Conservation (phyloP, 92 coral and sea anemone genomes). For the Umimayanthus chanpuru region DNA sequence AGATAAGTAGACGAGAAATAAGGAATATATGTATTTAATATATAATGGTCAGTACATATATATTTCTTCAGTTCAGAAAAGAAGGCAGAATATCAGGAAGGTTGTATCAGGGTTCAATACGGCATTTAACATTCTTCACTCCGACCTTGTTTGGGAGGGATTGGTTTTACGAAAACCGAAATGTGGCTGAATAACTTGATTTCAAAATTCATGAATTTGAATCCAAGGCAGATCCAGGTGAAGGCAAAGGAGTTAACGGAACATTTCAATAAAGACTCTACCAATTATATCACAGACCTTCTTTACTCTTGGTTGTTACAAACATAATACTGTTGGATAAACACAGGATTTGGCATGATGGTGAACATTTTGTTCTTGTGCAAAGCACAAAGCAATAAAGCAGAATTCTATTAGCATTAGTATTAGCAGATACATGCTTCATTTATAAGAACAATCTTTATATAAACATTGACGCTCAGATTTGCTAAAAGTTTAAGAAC, state of each 20-base stretch:
- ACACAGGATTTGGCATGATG: neutral
- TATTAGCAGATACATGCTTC: neutral
- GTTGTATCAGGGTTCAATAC: neutral
- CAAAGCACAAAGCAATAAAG: neutral
- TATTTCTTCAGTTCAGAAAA: neutral
- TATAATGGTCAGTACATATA: too few species aligned
- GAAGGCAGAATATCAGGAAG: neutral
- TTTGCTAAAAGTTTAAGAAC: too few species aligned
- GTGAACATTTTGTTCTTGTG: constrained; percentile 4
- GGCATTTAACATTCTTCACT: neutral
- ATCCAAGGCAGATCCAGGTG: neutral
- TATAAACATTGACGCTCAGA: too few species aligned
- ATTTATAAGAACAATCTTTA: too few species aligned
- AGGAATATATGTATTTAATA: too few species aligned
- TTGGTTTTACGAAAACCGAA: neutral
- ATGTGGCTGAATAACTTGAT: neutral
- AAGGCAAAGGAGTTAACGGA: neutral
- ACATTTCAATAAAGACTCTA: constrained; percentile 15
- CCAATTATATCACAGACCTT: constrained; percentile 1
- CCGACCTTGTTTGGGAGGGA: neutral
- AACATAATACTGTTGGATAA: neutral
- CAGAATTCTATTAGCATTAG: neutral
- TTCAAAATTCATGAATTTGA: too few species aligned
- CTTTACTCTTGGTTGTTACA: neutral
- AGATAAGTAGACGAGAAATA: neutral